A percentile compares a stretch with the other conserved stretches of the same genome.
Conservation (phyloP, 2,113 vertebrate species). For the Thymallus thymallus region DNA sequence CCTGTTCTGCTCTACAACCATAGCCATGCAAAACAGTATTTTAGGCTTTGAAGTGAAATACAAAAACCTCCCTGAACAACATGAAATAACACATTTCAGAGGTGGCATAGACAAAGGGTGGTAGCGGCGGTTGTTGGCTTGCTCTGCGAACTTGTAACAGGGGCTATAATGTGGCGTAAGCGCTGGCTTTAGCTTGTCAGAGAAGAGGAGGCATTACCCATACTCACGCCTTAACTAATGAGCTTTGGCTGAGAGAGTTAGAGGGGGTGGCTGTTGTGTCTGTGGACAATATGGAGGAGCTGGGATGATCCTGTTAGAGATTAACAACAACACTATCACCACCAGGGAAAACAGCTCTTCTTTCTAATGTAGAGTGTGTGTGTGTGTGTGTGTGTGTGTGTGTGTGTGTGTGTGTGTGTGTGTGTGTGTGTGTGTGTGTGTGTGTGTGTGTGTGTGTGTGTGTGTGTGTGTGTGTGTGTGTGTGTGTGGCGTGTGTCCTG, state of each 20-base stretch:
- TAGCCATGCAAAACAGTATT: neutral
- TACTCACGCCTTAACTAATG: constrained; percentile 67
- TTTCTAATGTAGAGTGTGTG: neutral
- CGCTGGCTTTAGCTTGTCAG: constrained; percentile 66
- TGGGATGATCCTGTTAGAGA: constrained; percentile 11
- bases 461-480: too few species aligned
- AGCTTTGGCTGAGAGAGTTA: constrained; percentile 52
- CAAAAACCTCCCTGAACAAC: neutral
- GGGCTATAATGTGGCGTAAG: constrained; percentile 65
- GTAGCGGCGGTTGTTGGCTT: constrained; percentile 25
- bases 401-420: too few species aligned
- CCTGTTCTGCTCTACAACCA: neutral
- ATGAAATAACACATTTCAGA: constrained; percentile 42
- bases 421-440: neutral
- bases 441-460: neutral
- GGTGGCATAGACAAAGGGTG: constrained; percentile 42
- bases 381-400: neutral
- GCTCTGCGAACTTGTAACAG: constrained; percentile 51
- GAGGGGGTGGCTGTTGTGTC: neutral
- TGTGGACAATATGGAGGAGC: neutral
- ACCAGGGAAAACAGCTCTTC: neutral
- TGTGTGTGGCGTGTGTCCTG: too few species aligned
- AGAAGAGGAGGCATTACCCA: constrained; percentile 65
- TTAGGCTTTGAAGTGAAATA: neutral
- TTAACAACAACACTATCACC: neutral